Conservation (phyloP, 1,140 invertebrate genomes). For the Trachymyrmex septentrionalis region DNA sequence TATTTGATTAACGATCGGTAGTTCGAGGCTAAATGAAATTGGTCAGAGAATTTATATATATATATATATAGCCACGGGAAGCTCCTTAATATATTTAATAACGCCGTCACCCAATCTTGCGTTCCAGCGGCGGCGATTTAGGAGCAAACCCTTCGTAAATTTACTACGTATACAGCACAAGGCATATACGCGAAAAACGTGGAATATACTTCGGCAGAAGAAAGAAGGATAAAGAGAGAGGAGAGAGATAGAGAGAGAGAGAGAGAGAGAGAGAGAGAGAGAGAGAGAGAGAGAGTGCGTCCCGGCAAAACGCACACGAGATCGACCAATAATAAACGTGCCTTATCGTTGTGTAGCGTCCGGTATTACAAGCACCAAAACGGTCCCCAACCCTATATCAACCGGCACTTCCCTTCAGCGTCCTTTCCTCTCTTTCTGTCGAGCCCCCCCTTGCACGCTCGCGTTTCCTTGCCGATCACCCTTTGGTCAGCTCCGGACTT, state of each 20-base stretch:
- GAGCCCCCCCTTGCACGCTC: background rate
- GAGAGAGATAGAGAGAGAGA: background rate
- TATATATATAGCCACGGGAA: constrained; percentile 28
- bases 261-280: background rate
- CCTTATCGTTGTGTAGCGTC: constrained; percentile 57
- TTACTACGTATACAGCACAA: constrained; percentile 55
- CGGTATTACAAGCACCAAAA: constrained; percentile 63
- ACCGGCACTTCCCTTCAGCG: background rate
- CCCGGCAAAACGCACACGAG: constrained; percentile 33
- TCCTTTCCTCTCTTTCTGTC: background rate
- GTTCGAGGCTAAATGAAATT: constrained; percentile 47
- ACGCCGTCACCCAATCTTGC: constrained; percentile 41
- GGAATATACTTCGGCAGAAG: constrained; percentile 33
- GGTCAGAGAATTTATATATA: constrained; percentile 13
- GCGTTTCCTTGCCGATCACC: constrained; percentile 37
- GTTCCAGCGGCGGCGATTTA: constrained; percentile 48
- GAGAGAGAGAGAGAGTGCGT: constrained; percentile 10
- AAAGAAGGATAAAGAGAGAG: constrained; percentile 17
- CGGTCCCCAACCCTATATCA: constrained; percentile 59
- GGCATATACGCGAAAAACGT: constrained; percentile 16
- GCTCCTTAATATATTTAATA: constrained; percentile 64
- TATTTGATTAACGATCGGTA: constrained; percentile 39
- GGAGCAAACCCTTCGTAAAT: constrained; percentile 45
- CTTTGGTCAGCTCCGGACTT: constrained; percentile 53
- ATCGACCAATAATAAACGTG: constrained; percentile 65